These are phyloP conservation scores for Osmerus eperlanus DNA, from an alignment of 2,113 vertebrate genomes.

Conservation along the genomic window DNA sequence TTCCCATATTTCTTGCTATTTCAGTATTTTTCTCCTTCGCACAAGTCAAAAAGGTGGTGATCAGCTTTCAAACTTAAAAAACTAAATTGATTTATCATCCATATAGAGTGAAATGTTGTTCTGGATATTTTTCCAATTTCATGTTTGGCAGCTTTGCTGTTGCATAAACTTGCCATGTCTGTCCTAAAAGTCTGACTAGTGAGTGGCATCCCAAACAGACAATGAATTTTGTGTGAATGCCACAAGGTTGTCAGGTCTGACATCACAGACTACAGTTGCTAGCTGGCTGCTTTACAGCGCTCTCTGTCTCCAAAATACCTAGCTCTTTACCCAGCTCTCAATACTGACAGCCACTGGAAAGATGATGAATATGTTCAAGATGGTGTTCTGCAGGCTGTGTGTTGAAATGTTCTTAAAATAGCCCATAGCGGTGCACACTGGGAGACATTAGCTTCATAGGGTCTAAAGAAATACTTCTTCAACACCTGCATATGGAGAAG, in stretches of 20 bases:
- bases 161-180: slow-evolving; percentile 31
- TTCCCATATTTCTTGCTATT: background rate
- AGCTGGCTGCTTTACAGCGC: slow-evolving; percentile 20
- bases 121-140: background rate
- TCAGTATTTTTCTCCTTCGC: background rate
- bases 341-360: slow-evolving; percentile 56
- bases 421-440: background rate
- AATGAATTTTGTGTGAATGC: slow-evolving; percentile 31
- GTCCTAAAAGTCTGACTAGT: slow-evolving; percentile 35
- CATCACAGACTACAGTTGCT: slow-evolving; percentile 20
- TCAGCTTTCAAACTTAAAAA: too few relatives aligned
- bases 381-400: slow-evolving; percentile 53
- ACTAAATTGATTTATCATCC: background rate
- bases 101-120: background rate
- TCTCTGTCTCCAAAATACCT: slow-evolving; percentile 32
- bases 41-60: background rate
- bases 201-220: slow-evolving; percentile 23
- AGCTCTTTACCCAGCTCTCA: slow-evolving; percentile 38
- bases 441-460: background rate
- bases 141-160: slow-evolving; percentile 39
- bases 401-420: slow-evolving; percentile 53
- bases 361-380: slow-evolving; percentile 54
- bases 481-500: background rate
- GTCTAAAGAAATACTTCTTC: slow-evolving; percentile 11
- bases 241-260: slow-evolving; percentile 39